phyloP scores from a whole-genome alignment of 1,140 invertebrate genomes.

The Phymorhynchus buccinoides region DNA sequence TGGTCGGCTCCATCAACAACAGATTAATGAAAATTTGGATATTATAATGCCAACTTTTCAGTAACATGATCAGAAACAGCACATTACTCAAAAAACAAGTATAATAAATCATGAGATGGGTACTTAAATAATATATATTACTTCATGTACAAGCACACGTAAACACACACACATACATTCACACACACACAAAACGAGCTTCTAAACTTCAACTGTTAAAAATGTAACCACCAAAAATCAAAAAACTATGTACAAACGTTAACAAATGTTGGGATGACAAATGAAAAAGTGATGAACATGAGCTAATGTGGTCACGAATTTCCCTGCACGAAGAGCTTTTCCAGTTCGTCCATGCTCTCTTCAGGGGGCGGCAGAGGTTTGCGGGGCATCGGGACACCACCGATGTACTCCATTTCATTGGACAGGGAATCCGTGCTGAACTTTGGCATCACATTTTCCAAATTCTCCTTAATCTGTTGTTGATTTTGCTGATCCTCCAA shows the following conservation, averaged over 20 bases:
- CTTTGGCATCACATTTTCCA: conserved; percentile 63
- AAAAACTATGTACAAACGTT: too few relatives aligned
- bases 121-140: too few relatives aligned
- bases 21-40: conserved; percentile 52
- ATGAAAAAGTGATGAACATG: neutral
- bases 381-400: neutral
- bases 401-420: conserved; percentile 55
- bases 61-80: too few relatives aligned
- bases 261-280: neutral
- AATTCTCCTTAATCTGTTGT: conserved; percentile 43
- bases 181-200: too few relatives aligned
- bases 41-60: conserved; percentile 60
- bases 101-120: too few relatives aligned
- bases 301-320: neutral
- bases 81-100: too few relatives aligned
- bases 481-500: conserved; percentile 27
- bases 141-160: too few relatives aligned
- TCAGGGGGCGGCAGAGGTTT: neutral
- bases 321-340: conserved; percentile 7
- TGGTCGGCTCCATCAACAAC: conserved; percentile 33
- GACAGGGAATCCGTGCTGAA: conserved; percentile 61
- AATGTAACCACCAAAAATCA: too few relatives aligned
- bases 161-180: too few relatives aligned
- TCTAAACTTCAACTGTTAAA: too few relatives aligned
- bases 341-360: conserved; percentile 29